Percentiles rank a stretch among this genome's conserved stretches.
Evolutionary conservation across 1,140 invertebrate genomes (phyloP).

Genomic region (Panagrolaimus sp.): DNA sequence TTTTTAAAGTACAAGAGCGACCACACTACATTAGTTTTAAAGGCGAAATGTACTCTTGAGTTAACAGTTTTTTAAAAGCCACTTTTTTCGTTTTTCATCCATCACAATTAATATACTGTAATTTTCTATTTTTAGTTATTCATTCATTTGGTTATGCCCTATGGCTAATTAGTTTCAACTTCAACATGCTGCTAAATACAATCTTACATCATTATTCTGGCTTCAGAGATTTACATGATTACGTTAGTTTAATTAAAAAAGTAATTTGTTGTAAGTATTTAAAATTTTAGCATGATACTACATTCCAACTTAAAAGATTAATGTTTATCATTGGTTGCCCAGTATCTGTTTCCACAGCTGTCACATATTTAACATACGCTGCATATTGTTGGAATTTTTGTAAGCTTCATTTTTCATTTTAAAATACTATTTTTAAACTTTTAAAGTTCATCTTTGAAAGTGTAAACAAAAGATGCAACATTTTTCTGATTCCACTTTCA

Average conservation of each 20-base stretch:
- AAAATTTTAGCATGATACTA: slow-evolving; percentile 35
- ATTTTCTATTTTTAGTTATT: slow-evolving; percentile 35
- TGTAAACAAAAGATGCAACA: background rate
- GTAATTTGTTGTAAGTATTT: background rate
- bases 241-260: slow-evolving; percentile 19
- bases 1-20: no score
- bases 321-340: slow-evolving; percentile 45
- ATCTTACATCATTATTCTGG: slow-evolving; percentile 51
- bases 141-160: slow-evolving; percentile 47
- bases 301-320: slow-evolving; percentile 49
- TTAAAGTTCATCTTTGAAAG: slow-evolving; percentile 11
- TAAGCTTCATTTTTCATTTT: slow-evolving; percentile 21
- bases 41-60: no score
- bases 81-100: no score
- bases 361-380: slow-evolving; percentile 46
- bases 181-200: slow-evolving; percentile 55
- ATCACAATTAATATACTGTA: no score
- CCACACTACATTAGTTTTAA: no score
- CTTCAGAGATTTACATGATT: slow-evolving; percentile 26
- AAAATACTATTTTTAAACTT: background rate
- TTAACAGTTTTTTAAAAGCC: background rate
- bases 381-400: slow-evolving; percentile 38
- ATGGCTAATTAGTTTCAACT: slow-evolving; percentile 52
- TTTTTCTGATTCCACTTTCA: slow-evolving; percentile 7
- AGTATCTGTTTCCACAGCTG: slow-evolving; percentile 49